Evolutionary conservation across 2,797 vertebrate genomes (phyloP), one percentile per base, ranked within the genome.

Genomic region (Phalloptychus januarius): DNA sequence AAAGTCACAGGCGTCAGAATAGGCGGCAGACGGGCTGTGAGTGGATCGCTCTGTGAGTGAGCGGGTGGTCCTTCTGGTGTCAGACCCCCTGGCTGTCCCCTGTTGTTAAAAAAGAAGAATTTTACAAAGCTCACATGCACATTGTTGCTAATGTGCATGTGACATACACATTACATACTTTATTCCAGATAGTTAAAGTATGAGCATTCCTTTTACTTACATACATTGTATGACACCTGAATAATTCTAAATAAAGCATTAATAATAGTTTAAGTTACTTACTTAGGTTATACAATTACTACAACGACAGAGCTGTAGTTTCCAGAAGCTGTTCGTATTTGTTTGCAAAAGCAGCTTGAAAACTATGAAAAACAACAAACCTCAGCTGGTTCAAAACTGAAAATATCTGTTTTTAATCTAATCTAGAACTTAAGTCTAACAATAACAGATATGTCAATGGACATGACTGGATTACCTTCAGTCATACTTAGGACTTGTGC

Each of bases 21-120:
- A 61, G n/a, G 82, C 72, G 38, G 78, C 71, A 5, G 87, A 82
- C 71, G 75, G 87, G 82, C 84, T 69, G 46, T 18, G 33, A 56
- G 74, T 69, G 56, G 75, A 84, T 75, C 23, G 58, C 78, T 89
- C 78, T 71, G 74, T 71, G 45, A 85, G 78, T 18, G 87, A 81
- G 78, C 56, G 63, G 80, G 76, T 75, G 77, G 80, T 83, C 82
- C 87, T 91, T 25, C 16, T 80, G 61, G 70, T 74, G 54, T 80
- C 85, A 74, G 83, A 77, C 81, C 79, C 77, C 86, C 79, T 83
- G 54, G 78, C 18, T 67, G 50, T 69, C 31, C 54, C 92, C 95
- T 96, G 31, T 45, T 67, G 79, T 86, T 23, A 79, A 16, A 75
- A 82, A 23, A 83, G 20, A 74, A 45, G 2, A 2, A 6, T 33